Evolutionary conservation across 2,797 vertebrate genomes (phyloP), one percentile per base, ranked within the genome.

Genomic region (Paratrypauchen microcephalus): DNA sequence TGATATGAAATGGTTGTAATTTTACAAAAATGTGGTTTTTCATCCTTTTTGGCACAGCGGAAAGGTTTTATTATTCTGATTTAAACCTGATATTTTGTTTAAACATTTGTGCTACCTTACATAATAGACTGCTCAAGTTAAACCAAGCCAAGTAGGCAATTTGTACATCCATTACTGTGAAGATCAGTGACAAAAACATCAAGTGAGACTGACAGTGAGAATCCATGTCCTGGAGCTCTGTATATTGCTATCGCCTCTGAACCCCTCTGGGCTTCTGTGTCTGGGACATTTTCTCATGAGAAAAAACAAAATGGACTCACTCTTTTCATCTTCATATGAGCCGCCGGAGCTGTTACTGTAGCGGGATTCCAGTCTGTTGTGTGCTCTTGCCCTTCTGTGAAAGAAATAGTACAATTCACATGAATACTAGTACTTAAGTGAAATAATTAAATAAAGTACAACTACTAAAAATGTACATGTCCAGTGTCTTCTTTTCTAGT

Each of bases 261-360:
- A 39, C 68, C 4, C 52, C 62, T 6, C 3, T 58, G 39, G 41
- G 66, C 56, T 76, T 54, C 13, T 41, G 15, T 50, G 45, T 30
- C 62, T 65, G 61, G 39, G 23, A 47, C 48, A 67, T 65, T 23
- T 56, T 75, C 18, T 75, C 64, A 70, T 11, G 50, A 36, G n/a
- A 66, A 45, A 68, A 66, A 45, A 69, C 23, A 32, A 72, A 56
- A 11, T 57, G 1, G 1, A 92, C 96, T 94, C 89, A 99, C 98
- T 95, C 92, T 98, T 99, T 79, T 99, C 98, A 63, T 99, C 98
- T 71, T 99, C 98, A 0, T 99, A 99, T 3, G 98, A 99, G 63
- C 98, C 97, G 85, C 98, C 97, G 0, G 98, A 99, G 87, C 98
- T 99, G 88, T 99, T 99, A 87, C 98, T 99, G 90, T 99, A 98